phyloP scores from a whole-genome alignment of 2,888 invertebrate genomes.

The Idaea dimidiata region DNA sequence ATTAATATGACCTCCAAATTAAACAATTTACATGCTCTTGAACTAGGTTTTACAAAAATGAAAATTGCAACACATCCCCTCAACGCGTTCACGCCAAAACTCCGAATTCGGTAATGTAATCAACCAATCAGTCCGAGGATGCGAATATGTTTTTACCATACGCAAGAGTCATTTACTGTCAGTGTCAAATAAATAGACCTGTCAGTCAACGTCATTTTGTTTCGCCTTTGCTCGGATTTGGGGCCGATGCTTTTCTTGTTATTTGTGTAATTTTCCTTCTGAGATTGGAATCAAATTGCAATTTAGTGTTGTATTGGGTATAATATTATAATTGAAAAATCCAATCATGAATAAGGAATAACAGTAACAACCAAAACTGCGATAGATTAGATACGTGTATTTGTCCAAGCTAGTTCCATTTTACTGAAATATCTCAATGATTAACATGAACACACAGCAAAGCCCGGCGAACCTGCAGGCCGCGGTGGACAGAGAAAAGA shows the following conservation, averaged over 20 bases:
- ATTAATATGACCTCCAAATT: too few species aligned
- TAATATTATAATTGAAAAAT: conserved; percentile 5
- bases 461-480: conserved; percentile 87
- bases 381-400: conserved; percentile 30
- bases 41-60: too few species aligned
- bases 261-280: not conserved
- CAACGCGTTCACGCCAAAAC: too few species aligned
- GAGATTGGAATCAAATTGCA: not conserved
- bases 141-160: conserved; percentile 21
- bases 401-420: conserved; percentile 37
- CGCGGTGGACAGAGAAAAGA: conserved; percentile 91
- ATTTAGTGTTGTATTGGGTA: not conserved
- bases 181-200: not conserved
- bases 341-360: conserved; percentile 31
- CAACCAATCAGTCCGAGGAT: too few species aligned
- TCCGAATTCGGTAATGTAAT: too few species aligned
- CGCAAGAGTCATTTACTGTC: not conserved
- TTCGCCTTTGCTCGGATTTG: not conserved
- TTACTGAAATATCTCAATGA: conserved; percentile 46
- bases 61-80: too few species aligned
- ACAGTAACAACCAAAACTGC: conserved; percentile 27
- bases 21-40: conserved; percentile 21
- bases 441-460: conserved; percentile 87
- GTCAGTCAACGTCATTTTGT: not conserved
- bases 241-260: not conserved